Base-by-base conservation (phyloP, 53 echinoderm and acorn worm species). In the Holothuria scabra region DNA sequence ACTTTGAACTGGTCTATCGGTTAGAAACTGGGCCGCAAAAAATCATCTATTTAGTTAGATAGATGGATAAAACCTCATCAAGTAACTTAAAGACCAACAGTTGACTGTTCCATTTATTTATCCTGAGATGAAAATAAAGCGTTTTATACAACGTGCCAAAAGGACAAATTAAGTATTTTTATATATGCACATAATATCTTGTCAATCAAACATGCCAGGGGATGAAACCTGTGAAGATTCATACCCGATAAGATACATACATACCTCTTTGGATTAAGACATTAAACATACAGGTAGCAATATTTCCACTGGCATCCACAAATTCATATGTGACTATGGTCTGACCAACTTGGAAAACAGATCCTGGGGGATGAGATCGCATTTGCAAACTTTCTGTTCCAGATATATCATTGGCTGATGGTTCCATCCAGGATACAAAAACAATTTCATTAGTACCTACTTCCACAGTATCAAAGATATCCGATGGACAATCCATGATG, bases 331-430 rank as follows among this genome's bases (percentile, higher is more conserved):
- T 66, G 23, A 86, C 86, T 24, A 12, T 1, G 3, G 90, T 90
- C 12, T 19, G 12, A 18, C 64, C 64, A 26, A 30, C 26, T 30
- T 19, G 64, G 14, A 64, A 64, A 30, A 10, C 64, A 30, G 14
- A 64, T 21, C 89, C 89, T 8, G 85, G 80, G n/a, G 46, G 10
- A 22, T 60, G 60, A 20, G 84, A 67, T 35, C 81, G 63, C 5
- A 23, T 49, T 26, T n/a, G n/a, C 26, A 81, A 16, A 38, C 0
- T 41, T 10, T 46, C 81, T 30, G 18, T 23, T 2, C 83, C 74
- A 35, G 88, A 90, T 13, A 67, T 61, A 68, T 95, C 95, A 3
- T 80, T 84, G 18, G 92, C 90, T 14, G 84, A 79, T 8, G 95
- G 95, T 46, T 95, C 95, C 13, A 63, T 29, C 86, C 86, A 95